Evolutionary conservation across 2,797 vertebrate genomes (phyloP), one percentile per base, ranked within the genome.

Genomic region (Rhinichthys osculus): DNA sequence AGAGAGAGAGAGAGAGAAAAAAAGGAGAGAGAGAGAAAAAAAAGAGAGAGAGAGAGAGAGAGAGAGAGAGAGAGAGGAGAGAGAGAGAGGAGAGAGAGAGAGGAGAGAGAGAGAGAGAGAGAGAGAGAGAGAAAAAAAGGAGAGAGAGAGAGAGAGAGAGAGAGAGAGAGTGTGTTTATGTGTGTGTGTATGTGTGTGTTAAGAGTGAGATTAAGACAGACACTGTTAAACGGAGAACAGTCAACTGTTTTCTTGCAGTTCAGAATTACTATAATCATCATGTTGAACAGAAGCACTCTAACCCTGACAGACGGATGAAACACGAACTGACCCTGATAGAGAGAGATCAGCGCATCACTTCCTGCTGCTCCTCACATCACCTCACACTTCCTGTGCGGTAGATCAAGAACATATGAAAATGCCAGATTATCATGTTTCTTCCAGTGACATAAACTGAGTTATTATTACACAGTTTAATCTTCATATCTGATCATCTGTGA

Each of bases 361-460:
- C 95, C 95, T 95, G 92, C 93, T 92, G 91, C 91, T 91, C 89
- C 90, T 92, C 83, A 91, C 88, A 92, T 93, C 89, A 91, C 88
- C 92, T 93, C 89, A 44, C 38, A 66, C 91, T 95, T 95, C 93
- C 94, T 89, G 89, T 90, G 67, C 52, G 54, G 70, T 16, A 54
- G 30, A 62, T 21, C 50, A 40, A 19, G 47, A 81, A 23, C 33
- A 27, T 64, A 78, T 38, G 64, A 62, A n/a, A n/a, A 81, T 38
- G 33, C 54, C 23, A 62, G n/a, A n/a, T 1, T 59, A 50, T 21
- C 19, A 23, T n/a, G 42, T 66, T 27, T 83, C 30, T 81, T 64
- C 23, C 23, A 64, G 16, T 76, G 70, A 70, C 21, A 30, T 23
- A 47, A 14, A 47, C 44, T 33, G n/a, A 40, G 66, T 57, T 42